A percentile compares a stretch with the other conserved stretches of the same genome.
phyloP scores from a whole-genome alignment of 2,797 vertebrate species.

The Pipistrellus nathusii region DNA sequence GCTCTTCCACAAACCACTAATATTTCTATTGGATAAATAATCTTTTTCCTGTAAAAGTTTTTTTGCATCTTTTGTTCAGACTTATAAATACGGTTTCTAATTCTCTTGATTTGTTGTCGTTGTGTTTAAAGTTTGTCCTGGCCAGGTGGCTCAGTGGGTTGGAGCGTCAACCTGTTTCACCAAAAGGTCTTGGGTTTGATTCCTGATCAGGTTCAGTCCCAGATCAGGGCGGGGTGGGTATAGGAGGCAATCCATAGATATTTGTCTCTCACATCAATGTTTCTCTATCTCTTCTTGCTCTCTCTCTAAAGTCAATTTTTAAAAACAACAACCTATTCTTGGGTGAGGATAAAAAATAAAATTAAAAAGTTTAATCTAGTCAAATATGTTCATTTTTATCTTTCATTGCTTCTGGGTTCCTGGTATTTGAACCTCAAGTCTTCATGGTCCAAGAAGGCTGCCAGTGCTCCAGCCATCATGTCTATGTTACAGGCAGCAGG shows the following conservation, averaged over 20 bases:
- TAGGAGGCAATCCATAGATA: background rate
- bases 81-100: background rate
- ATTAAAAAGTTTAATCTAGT: background rate
- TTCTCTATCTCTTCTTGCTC: background rate
- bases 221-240: background rate
- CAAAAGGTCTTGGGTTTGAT: background rate
- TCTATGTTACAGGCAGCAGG: background rate
- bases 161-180: background rate
- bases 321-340: background rate
- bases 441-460: constrained; percentile 1
- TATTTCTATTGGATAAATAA: background rate
- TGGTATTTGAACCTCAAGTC: background rate
- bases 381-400: constrained; percentile 28
- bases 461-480: background rate
- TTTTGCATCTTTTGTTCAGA: background rate
- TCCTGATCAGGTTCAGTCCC: background rate
- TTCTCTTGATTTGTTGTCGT: background rate
- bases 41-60: constrained; percentile 20
- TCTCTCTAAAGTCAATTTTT: background rate
- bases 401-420: background rate
- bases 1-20: background rate
- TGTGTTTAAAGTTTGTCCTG: background rate
- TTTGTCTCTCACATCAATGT: background rate
- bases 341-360: background rate
- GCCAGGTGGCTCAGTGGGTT: background rate